These are phyloP conservation scores for western clawed frog (Xenopus tropicalis) DNA, from an alignment of 2,113 vertebrate genomes.

Conservation along the genomic window UCB_Xtro_10.0 CM004450.2:143720501-143721000, in stretches of 20 bases:
- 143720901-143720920: no score
- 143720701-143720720: no score
- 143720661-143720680: no score
- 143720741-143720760: neutral
- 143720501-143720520: conserved; percentile 1
- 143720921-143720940: no score
- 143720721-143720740: neutral
- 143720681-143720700: no score
- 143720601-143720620: neutral
- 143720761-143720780: neutral
- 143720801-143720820: neutral
- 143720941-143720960: no score
- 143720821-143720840: no score
- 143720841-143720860: neutral
- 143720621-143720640: neutral
- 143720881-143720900: no score
- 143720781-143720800: neutral
- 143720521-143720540: no score
- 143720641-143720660: neutral
- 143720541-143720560: no score
- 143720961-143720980: neutral
- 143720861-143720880: no score
- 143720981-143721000: neutral
- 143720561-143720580: neutral
- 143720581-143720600: neutral